phyloP scores from a whole-genome alignment of 2,888 invertebrate genomes.

The Hofmannophila pseudospretella region DNA sequence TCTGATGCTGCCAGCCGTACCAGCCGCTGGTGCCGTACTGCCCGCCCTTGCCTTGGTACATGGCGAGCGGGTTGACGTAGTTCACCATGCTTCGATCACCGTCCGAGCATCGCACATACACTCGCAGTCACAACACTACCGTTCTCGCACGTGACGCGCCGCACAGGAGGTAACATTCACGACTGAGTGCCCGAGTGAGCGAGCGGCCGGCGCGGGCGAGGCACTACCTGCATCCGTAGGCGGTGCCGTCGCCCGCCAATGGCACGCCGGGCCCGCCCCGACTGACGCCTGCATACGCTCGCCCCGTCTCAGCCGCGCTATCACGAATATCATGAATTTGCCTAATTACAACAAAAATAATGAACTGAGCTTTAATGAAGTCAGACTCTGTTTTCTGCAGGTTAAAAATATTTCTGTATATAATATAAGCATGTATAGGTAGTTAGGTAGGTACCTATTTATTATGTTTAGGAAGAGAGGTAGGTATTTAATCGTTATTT shows the following conservation, averaged over 20 bases:
- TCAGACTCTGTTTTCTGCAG: conserved; percentile 5
- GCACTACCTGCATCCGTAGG: conserved; percentile 22
- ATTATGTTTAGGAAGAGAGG: too few species aligned
- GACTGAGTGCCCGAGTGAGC: conserved; percentile 44
- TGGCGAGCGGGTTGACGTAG: conserved; percentile 83
- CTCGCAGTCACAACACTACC: conserved; percentile 65
- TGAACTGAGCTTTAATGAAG: conserved; percentile 54
- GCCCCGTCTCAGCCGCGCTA: conserved; percentile 27
- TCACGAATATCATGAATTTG: conserved; percentile 48
- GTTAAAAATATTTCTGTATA: not conserved
- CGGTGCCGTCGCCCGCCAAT: conserved; percentile 49
- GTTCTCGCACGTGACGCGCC: conserved; percentile 36
- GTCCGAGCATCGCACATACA: conserved; percentile 71
- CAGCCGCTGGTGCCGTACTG: conserved; percentile 67
- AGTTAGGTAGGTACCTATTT: too few species aligned
- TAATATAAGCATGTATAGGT: not conserved
- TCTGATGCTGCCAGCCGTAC: conserved; percentile 73
- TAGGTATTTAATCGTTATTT: too few species aligned
- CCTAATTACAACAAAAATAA: conserved; percentile 70
- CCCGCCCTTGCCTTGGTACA: conserved; percentile 82
- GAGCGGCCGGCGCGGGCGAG: conserved; percentile 27
- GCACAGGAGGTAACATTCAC: conserved; percentile 47
- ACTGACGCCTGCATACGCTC: conserved; percentile 78
- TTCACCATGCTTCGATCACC: conserved; percentile 82
- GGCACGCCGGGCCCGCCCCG: conserved; percentile 80